Conservation (phyloP, 2,888 invertebrate species). For the Stenodera caucasica region DNA sequence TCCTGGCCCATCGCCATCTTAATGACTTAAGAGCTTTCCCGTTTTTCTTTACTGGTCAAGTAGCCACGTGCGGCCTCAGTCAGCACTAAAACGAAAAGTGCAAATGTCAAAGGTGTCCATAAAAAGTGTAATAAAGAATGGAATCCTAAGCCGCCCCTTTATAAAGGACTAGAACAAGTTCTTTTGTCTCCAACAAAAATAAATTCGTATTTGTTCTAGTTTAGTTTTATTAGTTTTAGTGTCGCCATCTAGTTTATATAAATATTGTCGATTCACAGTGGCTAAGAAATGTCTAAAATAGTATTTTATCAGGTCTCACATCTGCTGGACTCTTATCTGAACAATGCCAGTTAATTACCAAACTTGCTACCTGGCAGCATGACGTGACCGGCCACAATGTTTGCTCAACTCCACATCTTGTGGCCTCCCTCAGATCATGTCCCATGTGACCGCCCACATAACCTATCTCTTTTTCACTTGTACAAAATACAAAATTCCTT, state of each 20-base stretch:
- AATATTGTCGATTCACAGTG: not conserved
- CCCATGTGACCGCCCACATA: conserved; percentile 20
- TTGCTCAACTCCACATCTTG: conserved; percentile 39
- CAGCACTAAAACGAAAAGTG: conserved; percentile 35
- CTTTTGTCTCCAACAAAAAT: not conserved
- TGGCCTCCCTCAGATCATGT: conserved; percentile 16
- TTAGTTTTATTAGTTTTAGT: not conserved
- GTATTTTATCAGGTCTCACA: conserved; percentile 38
- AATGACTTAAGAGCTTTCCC: conserved; percentile 26
- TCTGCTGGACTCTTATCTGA: conserved; percentile 48
- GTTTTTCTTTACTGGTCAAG: conserved; percentile 15
- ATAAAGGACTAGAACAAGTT: conserved; percentile 23
- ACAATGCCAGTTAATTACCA: conserved; percentile 53
- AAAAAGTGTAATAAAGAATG: conserved; percentile 37
- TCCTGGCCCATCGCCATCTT: conserved; percentile 2
- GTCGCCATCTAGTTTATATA: not conserved
- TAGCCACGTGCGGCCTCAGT: conserved; percentile 28
- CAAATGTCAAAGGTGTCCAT: conserved; percentile 37
- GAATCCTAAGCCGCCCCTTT: conserved; percentile 14
- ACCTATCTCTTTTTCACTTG: not conserved
- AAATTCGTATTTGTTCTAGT: not conserved
- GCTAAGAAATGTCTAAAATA: not conserved
- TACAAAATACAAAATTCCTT: too few species aligned
- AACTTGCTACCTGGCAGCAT: conserved; percentile 50
- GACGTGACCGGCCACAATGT: conserved; percentile 47